Evolutionary conservation across 2,888 invertebrate genomes (phyloP).

Genomic region (Dexiosoma caninum): DNA sequence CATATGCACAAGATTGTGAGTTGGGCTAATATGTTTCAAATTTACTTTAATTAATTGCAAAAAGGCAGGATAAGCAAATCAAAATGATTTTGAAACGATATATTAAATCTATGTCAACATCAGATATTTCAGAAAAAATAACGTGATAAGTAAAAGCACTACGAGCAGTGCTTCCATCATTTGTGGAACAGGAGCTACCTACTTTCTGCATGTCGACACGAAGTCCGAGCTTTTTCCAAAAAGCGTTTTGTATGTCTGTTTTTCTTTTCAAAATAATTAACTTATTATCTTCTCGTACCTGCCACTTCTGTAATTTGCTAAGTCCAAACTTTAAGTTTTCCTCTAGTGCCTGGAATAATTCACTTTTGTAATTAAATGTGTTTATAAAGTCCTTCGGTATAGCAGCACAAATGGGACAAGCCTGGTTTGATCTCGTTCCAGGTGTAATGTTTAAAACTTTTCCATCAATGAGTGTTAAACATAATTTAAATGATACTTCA

Average conservation of each 20-base stretch:
- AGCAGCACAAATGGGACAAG: constrained; percentile 5
- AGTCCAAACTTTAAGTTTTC: neutral
- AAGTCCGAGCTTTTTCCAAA: neutral
- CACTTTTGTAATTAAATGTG: neutral
- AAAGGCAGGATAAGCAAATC: neutral
- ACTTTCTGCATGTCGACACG: neutral
- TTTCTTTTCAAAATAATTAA: neutral
- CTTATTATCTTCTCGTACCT: neutral
- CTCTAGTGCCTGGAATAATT: neutral
- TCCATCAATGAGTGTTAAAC: neutral
- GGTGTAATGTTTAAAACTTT: constrained; percentile 22
- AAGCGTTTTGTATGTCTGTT: neutral
- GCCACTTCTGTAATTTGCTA: neutral
- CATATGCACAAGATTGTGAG: no score
- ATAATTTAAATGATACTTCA: constrained; percentile 7
- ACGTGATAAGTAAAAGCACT: neutral
- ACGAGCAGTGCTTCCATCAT: neutral
- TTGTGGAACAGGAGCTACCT: neutral
- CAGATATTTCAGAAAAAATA: neutral
- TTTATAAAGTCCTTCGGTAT: constrained; percentile 3
- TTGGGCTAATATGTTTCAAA: neutral
- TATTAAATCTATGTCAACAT: neutral
- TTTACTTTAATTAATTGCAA: neutral
- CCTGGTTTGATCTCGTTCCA: constrained; percentile 14
- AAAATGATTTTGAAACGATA: neutral